Evolutionary conservation across 2,888 invertebrate species (phyloP).

Genomic region (Acleris emargana): DNA sequence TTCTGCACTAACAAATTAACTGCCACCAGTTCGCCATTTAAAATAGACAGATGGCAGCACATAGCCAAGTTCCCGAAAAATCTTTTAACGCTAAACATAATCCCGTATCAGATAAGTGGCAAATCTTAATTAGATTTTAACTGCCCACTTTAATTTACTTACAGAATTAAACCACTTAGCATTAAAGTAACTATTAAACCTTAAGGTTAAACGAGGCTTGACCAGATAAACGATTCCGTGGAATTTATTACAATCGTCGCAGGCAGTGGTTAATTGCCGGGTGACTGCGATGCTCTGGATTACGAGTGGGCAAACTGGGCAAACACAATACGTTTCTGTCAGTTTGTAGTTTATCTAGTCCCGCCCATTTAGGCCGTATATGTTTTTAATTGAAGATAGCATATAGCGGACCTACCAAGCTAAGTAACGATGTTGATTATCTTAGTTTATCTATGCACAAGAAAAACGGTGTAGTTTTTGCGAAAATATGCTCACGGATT

Average conservation of each 20-base stretch:
- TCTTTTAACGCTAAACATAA: too few species aligned
- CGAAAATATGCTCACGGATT: too few species aligned
- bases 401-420: too few species aligned
- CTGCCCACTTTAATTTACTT: too few species aligned
- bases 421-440: too few species aligned
- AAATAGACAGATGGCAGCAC: too few species aligned
- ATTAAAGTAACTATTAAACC: conserved; percentile 8
- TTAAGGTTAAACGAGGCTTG: conserved; percentile 10
- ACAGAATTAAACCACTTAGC: conserved; percentile 2
- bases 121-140: conserved; percentile 2
- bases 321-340: conserved; percentile 3
- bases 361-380: background rate
- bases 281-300: conserved; percentile 11
- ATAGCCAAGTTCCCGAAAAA: too few species aligned
- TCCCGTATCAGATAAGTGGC: background rate
- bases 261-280: conserved; percentile 11
- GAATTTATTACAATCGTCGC: conserved; percentile 9
- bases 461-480: too few species aligned
- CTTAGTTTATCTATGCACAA: too few species aligned
- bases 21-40: too few species aligned
- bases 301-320: conserved; percentile 9
- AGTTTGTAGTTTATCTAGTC: conserved; percentile 1
- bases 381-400: too few species aligned
- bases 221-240: conserved; percentile 13
- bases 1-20: too few species aligned